A percentile compares a stretch with the other conserved stretches of the same genome.
These are phyloP conservation scores for Narcine bancroftii DNA, from an alignment of 2,113 vertebrate species.

Conservation along the genomic window DNA sequence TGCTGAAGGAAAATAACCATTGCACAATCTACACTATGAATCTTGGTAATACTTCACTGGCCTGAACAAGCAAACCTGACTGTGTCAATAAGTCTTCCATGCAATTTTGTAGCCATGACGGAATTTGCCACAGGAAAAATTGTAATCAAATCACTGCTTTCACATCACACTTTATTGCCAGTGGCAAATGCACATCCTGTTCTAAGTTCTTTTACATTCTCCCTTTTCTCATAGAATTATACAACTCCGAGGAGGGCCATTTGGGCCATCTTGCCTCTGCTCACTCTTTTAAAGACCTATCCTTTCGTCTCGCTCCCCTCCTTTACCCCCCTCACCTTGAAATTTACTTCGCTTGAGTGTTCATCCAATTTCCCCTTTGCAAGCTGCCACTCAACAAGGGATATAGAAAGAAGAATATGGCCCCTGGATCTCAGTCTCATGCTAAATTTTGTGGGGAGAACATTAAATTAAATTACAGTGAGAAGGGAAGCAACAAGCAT, in stretches of 20 bases:
- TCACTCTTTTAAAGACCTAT: neutral
- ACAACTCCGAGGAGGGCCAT: neutral
- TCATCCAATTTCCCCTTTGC: too few species aligned
- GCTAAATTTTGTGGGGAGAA: neutral
- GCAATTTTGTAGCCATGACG: neutral
- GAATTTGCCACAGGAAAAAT: neutral
- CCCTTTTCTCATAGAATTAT: neutral
- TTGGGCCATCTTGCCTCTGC: neutral
- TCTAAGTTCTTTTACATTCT: neutral
- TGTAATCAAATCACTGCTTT: neutral
- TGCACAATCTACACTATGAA: neutral
- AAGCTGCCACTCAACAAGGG: too few species aligned
- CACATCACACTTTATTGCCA: neutral
- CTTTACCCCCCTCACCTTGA: too few species aligned
- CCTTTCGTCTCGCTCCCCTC: neutral
- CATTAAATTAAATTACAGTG: conserved; percentile 5
- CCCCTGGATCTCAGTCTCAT: too few species aligned
- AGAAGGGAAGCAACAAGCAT: neutral
- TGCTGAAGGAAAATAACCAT: neutral
- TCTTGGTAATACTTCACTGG: neutral
- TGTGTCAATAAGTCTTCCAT: neutral
- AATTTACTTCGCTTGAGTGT: too few species aligned
- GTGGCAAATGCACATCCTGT: neutral
- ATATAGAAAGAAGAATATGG: too few species aligned
- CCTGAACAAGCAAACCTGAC: neutral